A percentile compares a stretch with the other conserved stretches of the same genome.
Conservation (phyloP, 2,113 vertebrate genomes). For the Hepsetus odoe region DNA sequence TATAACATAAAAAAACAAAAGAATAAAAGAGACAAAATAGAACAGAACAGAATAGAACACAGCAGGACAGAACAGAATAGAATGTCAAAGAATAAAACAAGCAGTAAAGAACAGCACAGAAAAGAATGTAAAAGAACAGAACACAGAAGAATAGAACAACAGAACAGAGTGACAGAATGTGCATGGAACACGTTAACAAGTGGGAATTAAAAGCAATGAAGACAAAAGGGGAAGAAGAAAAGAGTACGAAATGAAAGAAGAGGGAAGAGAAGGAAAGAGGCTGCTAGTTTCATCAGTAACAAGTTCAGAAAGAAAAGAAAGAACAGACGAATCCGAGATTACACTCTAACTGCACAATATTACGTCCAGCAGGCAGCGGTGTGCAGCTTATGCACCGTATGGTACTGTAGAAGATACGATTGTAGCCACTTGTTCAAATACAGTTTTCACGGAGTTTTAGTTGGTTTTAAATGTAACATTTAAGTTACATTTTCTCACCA, state of each 20-base stretch:
- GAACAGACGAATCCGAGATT: too few relatives aligned
- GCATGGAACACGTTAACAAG: not conserved
- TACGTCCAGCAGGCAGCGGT: too few relatives aligned
- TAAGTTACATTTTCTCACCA: too few relatives aligned
- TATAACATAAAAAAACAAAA: not conserved
- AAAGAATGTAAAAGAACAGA: too few relatives aligned
- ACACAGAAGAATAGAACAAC: not conserved
- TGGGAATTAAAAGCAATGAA: not conserved
- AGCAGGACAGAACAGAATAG: not conserved
- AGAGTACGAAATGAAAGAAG: slow-evolving; percentile 24
- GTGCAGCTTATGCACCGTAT: too few relatives aligned
- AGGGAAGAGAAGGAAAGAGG: slow-evolving; percentile 50
- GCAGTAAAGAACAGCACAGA: not conserved
- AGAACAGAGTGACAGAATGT: not conserved
- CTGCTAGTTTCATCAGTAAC: not conserved
- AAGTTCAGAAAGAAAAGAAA: slow-evolving; percentile 43
- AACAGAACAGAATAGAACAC: not conserved
- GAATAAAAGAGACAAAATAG: not conserved
- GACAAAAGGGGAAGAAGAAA: not conserved
- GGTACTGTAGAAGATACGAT: too few relatives aligned
- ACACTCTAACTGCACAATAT: too few relatives aligned
- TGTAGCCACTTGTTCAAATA: too few relatives aligned
- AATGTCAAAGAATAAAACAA: not conserved
- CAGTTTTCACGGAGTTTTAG: too few relatives aligned
- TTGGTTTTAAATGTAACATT: too few relatives aligned